Evolutionary conservation across 1,140 invertebrate genomes (phyloP).

Genomic region (Diprion similis): DNA sequence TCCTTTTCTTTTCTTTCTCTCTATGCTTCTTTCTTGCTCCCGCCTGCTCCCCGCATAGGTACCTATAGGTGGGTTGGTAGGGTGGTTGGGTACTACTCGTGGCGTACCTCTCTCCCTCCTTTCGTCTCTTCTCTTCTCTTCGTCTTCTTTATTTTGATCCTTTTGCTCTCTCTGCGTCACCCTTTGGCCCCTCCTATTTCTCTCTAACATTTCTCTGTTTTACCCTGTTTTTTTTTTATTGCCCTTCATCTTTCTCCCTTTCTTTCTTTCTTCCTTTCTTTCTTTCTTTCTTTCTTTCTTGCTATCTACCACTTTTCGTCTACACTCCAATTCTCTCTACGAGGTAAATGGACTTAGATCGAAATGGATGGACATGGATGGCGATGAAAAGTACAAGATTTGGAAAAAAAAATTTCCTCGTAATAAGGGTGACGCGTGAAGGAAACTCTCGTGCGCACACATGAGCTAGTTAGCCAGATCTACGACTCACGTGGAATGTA

Average conservation of each 20-base stretch:
- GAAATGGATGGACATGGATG: no score
- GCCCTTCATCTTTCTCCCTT: constrained; percentile 24
- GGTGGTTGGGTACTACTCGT: constrained; percentile 2
- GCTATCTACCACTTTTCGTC: no score
- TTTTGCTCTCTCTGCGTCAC: constrained; percentile 33
- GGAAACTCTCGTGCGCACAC: no score
- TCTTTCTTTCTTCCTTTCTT: constrained; percentile 32
- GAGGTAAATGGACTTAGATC: no score
- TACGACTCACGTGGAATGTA: no score
- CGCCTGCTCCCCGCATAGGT: constrained; percentile 11
- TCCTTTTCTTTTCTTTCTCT: constrained; percentile 24
- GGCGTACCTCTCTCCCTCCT: constrained; percentile 10
- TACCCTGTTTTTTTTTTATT: constrained; percentile 30
- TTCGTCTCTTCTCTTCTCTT: constrained; percentile 21
- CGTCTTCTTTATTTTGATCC: constrained; percentile 32
- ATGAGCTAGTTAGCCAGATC: no score
- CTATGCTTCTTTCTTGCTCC: constrained; percentile 14
- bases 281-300: background rate
- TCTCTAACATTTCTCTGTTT: constrained; percentile 25
- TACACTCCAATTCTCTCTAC: no score
- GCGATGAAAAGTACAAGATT: no score
- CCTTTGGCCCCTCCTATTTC: constrained; percentile 10
- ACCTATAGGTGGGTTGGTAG: background rate
- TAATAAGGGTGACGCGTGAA: no score
- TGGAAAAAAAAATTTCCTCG: no score